These are phyloP conservation scores for Oryzaephilus surinamensis DNA, from an alignment of 1,140 invertebrate species.

Conservation along the genomic window DNA sequence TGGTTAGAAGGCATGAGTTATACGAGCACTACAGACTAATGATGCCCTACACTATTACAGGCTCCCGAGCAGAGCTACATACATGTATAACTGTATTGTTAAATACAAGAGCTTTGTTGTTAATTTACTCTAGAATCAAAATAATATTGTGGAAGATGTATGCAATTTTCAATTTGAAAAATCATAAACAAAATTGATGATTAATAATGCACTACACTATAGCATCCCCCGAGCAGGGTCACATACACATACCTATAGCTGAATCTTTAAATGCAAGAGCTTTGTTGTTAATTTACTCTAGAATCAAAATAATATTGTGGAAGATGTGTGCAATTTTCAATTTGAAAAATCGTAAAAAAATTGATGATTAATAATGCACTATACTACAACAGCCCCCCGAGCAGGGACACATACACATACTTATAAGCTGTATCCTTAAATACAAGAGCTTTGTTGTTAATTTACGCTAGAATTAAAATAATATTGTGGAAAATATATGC, in stretches of 20 bases:
- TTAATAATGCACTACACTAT: constrained; percentile 27
- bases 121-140: too few species aligned
- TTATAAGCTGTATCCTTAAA: constrained; percentile 15
- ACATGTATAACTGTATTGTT: constrained; percentile 16
- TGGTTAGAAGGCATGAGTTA: constrained; percentile 27
- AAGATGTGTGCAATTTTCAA: too few species aligned
- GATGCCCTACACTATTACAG: constrained; percentile 24
- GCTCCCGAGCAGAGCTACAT: constrained; percentile 10
- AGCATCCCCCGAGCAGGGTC: constrained; percentile 8
- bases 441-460: constrained; percentile 18
- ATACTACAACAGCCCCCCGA: constrained; percentile 10
- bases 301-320: too few species aligned
- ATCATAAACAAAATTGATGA: too few species aligned
- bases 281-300: constrained; percentile 22
- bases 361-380: constrained; percentile 27
- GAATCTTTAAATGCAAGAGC: constrained; percentile 14
- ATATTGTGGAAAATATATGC: too few species aligned
- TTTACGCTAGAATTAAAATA: too few species aligned
- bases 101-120: constrained; percentile 17
- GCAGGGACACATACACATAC: constrained; percentile 12
- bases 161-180: too few species aligned
- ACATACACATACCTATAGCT: constrained; percentile 16
- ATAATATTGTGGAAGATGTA: too few species aligned
- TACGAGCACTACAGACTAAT: constrained; percentile 23
- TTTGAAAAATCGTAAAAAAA: too few species aligned